A percentile compares a stretch with the other conserved stretches of the same genome.
These are phyloP conservation scores for Scotopteryx bipunctaria DNA, from an alignment of 2,888 invertebrate species.

Conservation along the genomic window DNA sequence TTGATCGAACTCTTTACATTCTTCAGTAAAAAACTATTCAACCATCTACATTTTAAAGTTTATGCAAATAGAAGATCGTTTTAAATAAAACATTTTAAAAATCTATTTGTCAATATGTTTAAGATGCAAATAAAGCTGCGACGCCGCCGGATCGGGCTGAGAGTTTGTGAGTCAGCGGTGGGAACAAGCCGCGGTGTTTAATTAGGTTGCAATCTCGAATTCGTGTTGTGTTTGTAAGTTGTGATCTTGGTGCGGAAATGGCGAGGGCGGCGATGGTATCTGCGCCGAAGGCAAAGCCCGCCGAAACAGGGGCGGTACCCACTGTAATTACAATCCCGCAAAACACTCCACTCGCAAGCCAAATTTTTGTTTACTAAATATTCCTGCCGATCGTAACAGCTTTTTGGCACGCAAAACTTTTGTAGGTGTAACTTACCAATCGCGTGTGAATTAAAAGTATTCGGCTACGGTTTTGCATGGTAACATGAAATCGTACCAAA, in stretches of 20 bases:
- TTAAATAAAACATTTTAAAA: conserved; percentile 65
- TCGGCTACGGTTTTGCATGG: conserved; percentile 56
- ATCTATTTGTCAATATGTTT: conserved; percentile 65
- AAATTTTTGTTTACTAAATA: conserved; percentile 70
- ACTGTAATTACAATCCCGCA: conserved; percentile 69
- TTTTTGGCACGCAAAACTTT: conserved; percentile 72
- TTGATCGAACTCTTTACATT: conserved; percentile 66
- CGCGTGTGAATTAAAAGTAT: conserved; percentile 71
- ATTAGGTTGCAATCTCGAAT: conserved; percentile 69
- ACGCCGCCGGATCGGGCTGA: conserved; percentile 55
- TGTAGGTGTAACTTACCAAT: conserved; percentile 53
- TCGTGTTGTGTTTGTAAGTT: conserved; percentile 43
- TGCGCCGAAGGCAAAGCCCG: conserved; percentile 54
- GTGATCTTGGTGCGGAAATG: conserved; percentile 53
- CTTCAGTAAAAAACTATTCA: conserved; percentile 42
- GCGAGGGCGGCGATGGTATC: conserved; percentile 64
- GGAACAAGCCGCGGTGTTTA: conserved; percentile 50
- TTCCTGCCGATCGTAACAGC: conserved; percentile 68
- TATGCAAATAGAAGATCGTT: conserved; percentile 57
- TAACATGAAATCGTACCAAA: conserved; percentile 47
- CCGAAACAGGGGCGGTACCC: conserved; percentile 67
- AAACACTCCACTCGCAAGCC: conserved; percentile 56
- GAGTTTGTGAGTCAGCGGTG: conserved; percentile 48
- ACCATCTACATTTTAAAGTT: conserved; percentile 41
- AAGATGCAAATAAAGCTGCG: conserved; percentile 57